These are phyloP conservation scores for Pristionchus japonicus DNA, from an alignment of 2,888 invertebrate species.

Conservation along the genomic window DNA sequence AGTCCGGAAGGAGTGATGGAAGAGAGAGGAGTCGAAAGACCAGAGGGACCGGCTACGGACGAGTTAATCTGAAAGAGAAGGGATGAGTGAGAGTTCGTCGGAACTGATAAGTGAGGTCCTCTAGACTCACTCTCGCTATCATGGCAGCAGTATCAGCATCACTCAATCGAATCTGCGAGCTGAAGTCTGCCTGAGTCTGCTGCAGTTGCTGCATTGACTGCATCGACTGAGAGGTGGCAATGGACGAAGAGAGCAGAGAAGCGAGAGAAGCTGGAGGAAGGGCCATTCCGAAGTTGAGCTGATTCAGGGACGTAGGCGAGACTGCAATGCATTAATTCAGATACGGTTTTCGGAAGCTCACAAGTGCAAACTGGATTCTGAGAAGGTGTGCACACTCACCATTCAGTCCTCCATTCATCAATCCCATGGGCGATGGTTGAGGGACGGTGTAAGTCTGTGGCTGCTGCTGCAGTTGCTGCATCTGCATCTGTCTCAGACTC, in stretches of 20 bases:
- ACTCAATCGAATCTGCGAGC: neutral
- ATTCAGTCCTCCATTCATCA: neutral
- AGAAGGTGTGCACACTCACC: neutral
- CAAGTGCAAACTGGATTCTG: neutral
- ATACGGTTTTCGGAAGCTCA: neutral
- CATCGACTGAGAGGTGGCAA: neutral
- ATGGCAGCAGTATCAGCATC: neutral
- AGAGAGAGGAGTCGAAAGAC: neutral
- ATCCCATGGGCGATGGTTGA: conserved; percentile 12
- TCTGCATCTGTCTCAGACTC: neutral
- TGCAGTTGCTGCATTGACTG: neutral
- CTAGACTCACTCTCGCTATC: neutral
- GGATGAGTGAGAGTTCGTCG: neutral
- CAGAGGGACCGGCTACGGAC: neutral
- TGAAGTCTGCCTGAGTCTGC: neutral
- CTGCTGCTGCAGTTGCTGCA: neutral
- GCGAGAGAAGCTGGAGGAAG: neutral
- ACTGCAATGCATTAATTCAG: neutral
- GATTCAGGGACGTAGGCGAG: neutral
- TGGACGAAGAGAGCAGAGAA: neutral
- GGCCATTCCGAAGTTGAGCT: neutral
- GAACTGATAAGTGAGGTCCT: neutral
- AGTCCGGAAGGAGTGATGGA: neutral
- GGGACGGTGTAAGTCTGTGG: neutral
- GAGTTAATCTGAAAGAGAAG: neutral